A percentile compares a stretch with the other conserved stretches of the same genome.
phyloP scores from a whole-genome alignment of 2,113 vertebrate species.

The Athene noctua region DNA sequence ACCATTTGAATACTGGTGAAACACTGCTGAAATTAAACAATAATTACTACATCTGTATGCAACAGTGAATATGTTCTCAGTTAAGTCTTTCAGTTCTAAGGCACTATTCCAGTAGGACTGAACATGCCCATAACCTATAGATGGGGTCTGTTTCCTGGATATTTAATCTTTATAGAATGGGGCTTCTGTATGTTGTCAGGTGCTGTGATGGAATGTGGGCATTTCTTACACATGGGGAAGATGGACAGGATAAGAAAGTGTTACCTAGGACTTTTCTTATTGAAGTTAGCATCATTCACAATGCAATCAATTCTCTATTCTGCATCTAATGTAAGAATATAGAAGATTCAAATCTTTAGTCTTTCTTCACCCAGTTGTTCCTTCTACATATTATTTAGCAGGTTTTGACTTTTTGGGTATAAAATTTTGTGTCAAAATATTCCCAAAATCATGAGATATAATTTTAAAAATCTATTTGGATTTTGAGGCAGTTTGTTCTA shows the following conservation, averaged over 20 bases:
- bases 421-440: neutral
- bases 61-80: neutral
- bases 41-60: neutral
- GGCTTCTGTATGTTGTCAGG: neutral
- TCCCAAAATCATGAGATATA: neutral
- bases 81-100: neutral
- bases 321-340: neutral
- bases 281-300: neutral
- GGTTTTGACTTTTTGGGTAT: rapidly evolving
- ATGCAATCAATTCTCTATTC: neutral
- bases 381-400: neutral
- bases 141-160: neutral
- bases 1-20: neutral
- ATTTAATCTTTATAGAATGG: neutral
- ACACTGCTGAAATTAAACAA: neutral
- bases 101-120: neutral
- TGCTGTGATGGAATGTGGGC: neutral
- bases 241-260: neutral
- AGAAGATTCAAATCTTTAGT: neutral
- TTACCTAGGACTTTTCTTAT: neutral
- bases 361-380: neutral
- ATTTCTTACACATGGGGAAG: neutral
- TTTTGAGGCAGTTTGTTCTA: neutral
- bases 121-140: neutral
- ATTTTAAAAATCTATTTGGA: neutral